Evolutionary conservation across 2,888 invertebrate species (phyloP).

Genomic region (Acheta domesticus): DNA sequence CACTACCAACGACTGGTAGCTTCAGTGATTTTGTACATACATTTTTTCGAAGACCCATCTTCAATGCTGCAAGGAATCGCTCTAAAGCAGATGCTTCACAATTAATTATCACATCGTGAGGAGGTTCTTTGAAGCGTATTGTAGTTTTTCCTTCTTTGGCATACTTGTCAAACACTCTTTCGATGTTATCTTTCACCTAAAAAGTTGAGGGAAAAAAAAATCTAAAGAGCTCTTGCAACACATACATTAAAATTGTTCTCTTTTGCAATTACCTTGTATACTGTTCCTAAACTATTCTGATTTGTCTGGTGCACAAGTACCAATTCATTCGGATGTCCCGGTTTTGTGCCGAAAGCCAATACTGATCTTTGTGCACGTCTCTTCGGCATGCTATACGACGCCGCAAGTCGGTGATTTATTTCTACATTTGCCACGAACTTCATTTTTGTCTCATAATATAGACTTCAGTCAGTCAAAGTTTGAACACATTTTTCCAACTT

Average conservation of each 20-base stretch:
- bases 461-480: too few relatives aligned
- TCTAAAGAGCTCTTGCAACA: too few relatives aligned
- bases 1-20: constrained; percentile 47
- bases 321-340: constrained; percentile 53
- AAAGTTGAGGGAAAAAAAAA: too few relatives aligned
- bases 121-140: constrained; percentile 71
- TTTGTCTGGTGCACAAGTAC: constrained; percentile 69
- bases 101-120: constrained; percentile 74
- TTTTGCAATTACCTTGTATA: constrained; percentile 52
- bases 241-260: too few relatives aligned
- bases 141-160: constrained; percentile 78
- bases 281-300: constrained; percentile 65
- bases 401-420: constrained; percentile 20
- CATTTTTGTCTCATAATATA: constrained; percentile 18
- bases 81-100: constrained; percentile 67
- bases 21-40: constrained; percentile 48
- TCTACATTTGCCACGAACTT: constrained; percentile 29
- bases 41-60: constrained; percentile 61
- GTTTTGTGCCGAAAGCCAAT: constrained; percentile 58
- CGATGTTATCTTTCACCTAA: constrained; percentile 38
- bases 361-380: constrained; percentile 64
- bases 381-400: constrained; percentile 35
- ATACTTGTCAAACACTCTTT: constrained; percentile 72
- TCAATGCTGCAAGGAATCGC: constrained; percentile 63
- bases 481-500: too few relatives aligned